phyloP scores from a whole-genome alignment of 2,113 vertebrate species.

The Nicator chloris region DNA sequence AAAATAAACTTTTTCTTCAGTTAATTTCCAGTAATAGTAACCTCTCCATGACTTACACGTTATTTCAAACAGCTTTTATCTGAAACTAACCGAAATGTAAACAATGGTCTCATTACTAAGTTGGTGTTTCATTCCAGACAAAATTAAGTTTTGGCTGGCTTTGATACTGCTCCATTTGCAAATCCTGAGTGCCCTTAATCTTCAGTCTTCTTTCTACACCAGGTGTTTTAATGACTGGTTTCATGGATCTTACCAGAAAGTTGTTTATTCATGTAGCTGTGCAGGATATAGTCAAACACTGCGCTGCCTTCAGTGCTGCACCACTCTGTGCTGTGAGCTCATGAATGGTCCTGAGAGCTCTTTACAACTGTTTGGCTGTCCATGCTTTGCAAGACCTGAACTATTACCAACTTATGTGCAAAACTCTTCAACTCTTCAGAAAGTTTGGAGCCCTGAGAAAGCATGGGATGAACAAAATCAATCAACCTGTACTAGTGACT shows the following conservation, averaged over 20 bases:
- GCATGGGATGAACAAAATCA: background rate
- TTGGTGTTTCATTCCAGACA: background rate
- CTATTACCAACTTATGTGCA: accelerated
- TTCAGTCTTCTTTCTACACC: background rate
- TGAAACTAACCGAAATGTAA: background rate
- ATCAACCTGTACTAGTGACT: background rate
- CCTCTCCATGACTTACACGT: background rate
- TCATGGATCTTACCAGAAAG: background rate
- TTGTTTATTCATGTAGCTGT: background rate
- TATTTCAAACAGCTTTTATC: background rate
- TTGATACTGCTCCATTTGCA: background rate
- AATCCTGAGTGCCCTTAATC: background rate
- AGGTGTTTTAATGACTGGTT: background rate
- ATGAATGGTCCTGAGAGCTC: background rate
- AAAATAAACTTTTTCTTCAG: slow-evolving; percentile 19
- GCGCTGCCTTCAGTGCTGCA: background rate
- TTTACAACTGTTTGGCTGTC: accelerated
- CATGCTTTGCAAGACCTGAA: background rate
- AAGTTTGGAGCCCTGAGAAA: background rate
- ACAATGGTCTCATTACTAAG: background rate
- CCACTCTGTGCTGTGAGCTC: background rate
- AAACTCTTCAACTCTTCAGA: background rate
- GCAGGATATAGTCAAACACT: background rate
- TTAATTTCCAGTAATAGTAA: background rate
- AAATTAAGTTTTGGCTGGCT: background rate